Conservation (phyloP, 2,888 invertebrate species). For the Yponomeuta plumbellus region DNA sequence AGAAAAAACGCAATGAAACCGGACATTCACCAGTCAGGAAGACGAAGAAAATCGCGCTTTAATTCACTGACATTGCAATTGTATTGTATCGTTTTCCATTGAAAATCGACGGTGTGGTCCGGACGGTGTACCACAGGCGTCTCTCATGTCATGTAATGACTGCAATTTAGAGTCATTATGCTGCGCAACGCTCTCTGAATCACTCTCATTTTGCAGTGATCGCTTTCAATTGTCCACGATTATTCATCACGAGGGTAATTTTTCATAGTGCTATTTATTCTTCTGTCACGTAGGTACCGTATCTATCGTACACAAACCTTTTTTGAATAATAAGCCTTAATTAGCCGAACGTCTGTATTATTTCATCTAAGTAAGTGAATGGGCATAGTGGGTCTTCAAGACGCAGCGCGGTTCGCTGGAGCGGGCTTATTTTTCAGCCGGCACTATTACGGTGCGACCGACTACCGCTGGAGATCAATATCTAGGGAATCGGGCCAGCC, state of each 20-base stretch:
- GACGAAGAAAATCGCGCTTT: neutral
- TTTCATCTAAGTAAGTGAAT: neutral
- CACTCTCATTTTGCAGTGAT: constrained; percentile 68
- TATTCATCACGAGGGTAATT: constrained; percentile 29
- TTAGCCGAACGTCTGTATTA: neutral
- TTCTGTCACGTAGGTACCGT: neutral
- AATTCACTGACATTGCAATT: neutral
- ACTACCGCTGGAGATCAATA: constrained; percentile 52
- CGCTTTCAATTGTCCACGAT: constrained; percentile 69
- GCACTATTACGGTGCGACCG: constrained; percentile 33
- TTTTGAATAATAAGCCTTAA: neutral
- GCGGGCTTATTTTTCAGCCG: constrained; percentile 45
- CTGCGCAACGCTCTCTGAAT: constrained; percentile 61
- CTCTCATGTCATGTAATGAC: constrained; percentile 53
- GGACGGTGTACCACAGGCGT: constrained; percentile 52
- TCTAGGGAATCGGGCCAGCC: constrained; percentile 59
- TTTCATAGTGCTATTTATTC: neutral
- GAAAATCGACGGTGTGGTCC: constrained; percentile 31
- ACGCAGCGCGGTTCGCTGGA: constrained; percentile 2
- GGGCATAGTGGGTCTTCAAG: neutral
- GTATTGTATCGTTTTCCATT: constrained; percentile 3
- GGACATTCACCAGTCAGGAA: neutral
- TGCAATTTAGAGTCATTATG: constrained; percentile 60
- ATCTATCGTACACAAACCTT: neutral
- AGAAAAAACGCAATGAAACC: constrained; percentile 47